These are phyloP conservation scores for Sycophila texana DNA, from an alignment of 2,888 invertebrate genomes.

Conservation along the genomic window DNA sequence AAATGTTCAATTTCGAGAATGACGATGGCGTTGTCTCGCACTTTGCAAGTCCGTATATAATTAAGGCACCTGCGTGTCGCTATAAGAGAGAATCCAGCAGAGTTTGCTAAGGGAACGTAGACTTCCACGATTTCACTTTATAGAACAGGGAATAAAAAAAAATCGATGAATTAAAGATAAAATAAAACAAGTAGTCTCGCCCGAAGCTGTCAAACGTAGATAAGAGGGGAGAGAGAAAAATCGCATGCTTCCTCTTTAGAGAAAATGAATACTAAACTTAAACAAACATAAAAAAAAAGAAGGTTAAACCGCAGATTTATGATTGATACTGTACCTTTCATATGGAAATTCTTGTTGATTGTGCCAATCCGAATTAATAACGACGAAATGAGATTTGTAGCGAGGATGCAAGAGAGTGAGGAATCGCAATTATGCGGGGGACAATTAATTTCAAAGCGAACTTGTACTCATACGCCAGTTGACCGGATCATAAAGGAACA, in stretches of 20 bases:
- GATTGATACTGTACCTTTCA: slow-evolving; percentile 42
- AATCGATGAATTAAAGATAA: background rate
- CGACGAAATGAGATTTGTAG: slow-evolving; percentile 12
- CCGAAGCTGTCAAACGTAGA: slow-evolving; percentile 35
- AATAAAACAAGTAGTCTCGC: slow-evolving; percentile 31
- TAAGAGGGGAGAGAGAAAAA: slow-evolving; percentile 34
- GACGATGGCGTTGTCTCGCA: slow-evolving; percentile 42
- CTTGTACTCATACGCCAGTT: background rate
- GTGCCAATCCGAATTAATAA: slow-evolving; percentile 63
- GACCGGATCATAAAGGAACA: no score
- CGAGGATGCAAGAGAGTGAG: slow-evolving; percentile 17
- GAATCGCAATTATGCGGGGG: slow-evolving; percentile 6
- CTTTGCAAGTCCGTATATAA: slow-evolving; percentile 46
- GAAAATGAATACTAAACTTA: slow-evolving; percentile 7
- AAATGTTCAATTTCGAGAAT: slow-evolving; percentile 30
- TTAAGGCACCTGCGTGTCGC: slow-evolving; percentile 15
- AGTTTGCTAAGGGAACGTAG: slow-evolving; percentile 13
- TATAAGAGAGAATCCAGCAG: slow-evolving; percentile 21
- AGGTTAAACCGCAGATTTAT: slow-evolving; percentile 11
- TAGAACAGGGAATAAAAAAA: slow-evolving; percentile 19
- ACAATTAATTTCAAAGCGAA: slow-evolving; percentile 24
- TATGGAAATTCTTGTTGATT: slow-evolving; percentile 59
- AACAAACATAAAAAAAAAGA: slow-evolving; percentile 9
- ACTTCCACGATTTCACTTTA: slow-evolving; percentile 24
- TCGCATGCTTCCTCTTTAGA: slow-evolving; percentile 53